Percentiles rank a stretch among this genome's conserved stretches.
Evolutionary conservation across 2,888 invertebrate genomes (phyloP).

Genomic region (Amiota minor): DNA sequence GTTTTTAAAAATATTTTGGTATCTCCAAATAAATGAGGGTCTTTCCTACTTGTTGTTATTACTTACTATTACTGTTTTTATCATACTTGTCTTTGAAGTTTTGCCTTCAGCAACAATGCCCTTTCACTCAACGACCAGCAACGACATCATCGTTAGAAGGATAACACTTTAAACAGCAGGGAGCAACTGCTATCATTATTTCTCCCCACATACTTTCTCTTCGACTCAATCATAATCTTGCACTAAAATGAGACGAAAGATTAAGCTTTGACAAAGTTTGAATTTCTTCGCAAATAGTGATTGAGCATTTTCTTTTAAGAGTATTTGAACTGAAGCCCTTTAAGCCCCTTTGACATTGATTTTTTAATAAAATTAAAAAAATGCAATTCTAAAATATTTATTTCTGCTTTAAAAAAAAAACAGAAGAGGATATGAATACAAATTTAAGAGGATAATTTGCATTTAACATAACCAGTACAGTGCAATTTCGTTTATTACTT

Average conservation of each 20-base stretch:
- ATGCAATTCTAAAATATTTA: neutral
- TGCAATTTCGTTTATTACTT: constrained; percentile 27
- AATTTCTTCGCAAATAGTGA: constrained; percentile 6
- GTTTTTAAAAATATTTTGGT: neutral
- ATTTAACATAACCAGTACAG: constrained; percentile 21
- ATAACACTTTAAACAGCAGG: constrained; percentile 23
- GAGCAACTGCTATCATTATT: constrained; percentile 16
- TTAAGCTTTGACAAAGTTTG: constrained; percentile 15
- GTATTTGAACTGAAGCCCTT: too few species aligned
- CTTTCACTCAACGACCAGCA: neutral
- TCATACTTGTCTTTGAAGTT: neutral
- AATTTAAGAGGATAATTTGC: constrained; percentile 20
- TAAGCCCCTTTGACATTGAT: too few species aligned
- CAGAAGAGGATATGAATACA: neutral
- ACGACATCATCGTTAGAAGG: constrained; percentile 12
- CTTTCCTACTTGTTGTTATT: neutral
- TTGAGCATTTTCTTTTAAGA: neutral
- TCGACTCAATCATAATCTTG: neutral
- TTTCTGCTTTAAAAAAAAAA: neutral
- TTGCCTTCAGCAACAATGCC: too few species aligned
- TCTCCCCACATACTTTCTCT: neutral
- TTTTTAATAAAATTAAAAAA: neutral
- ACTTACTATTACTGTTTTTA: constrained; percentile 4
- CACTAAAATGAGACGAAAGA: too few species aligned
- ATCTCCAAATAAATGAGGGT: constrained; percentile 5